These are phyloP conservation scores for Ligdia adustata DNA, from an alignment of 2,888 invertebrate genomes.

Conservation along the genomic window DNA sequence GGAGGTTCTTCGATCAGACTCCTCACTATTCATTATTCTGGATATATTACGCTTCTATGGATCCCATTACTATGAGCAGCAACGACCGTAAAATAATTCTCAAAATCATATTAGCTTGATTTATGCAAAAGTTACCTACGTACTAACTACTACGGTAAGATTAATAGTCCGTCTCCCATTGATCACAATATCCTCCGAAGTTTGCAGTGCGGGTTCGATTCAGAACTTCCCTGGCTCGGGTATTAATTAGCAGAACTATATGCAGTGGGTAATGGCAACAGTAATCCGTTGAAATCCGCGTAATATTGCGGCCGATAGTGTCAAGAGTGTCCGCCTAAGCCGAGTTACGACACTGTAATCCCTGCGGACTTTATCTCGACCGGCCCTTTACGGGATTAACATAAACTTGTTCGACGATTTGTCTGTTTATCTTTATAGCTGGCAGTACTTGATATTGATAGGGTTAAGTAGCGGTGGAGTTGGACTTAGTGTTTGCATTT, in stretches of 20 bases:
- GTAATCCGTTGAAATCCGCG: constrained; percentile 58
- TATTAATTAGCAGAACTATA: constrained; percentile 60
- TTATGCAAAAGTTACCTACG: too few relatives aligned
- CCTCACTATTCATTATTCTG: too few relatives aligned
- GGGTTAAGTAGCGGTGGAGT: constrained; percentile 23
- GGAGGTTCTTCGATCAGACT: too few relatives aligned
- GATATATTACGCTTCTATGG: too few relatives aligned
- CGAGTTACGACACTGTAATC: constrained; percentile 70
- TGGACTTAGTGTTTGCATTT: neutral
- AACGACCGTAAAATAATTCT: too few relatives aligned
- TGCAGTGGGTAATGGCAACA: constrained; percentile 62
- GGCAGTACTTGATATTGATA: constrained; percentile 40
- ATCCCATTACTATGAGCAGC: too few relatives aligned
- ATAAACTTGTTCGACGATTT: constrained; percentile 69
- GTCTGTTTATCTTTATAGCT: constrained; percentile 65
- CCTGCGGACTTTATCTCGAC: constrained; percentile 63
- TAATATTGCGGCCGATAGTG: constrained; percentile 68
- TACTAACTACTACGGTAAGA: too few relatives aligned
- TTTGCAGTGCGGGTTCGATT: constrained; percentile 42
- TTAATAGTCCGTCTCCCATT: constrained; percentile 18
- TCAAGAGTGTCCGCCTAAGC: constrained; percentile 69
- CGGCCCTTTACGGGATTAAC: constrained; percentile 77
- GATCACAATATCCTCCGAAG: constrained; percentile 28
- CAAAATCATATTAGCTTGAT: too few relatives aligned
- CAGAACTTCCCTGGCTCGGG: constrained; percentile 45